These are phyloP conservation scores for Etheostoma spectabile DNA, from an alignment of 2,113 vertebrate species.

Conservation along the genomic window DNA sequence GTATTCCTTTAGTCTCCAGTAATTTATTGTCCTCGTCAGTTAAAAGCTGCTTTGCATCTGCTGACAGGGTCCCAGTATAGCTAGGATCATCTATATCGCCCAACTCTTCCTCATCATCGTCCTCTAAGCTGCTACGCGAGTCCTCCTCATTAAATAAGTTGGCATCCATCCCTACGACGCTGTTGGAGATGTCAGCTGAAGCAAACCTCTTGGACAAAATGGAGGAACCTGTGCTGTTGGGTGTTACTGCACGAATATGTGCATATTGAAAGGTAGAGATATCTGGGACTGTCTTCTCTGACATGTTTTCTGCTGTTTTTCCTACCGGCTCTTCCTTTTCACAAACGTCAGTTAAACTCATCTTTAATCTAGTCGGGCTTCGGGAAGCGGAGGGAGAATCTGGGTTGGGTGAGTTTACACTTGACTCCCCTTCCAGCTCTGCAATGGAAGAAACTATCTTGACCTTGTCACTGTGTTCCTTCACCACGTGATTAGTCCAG, in stretches of 20 bases:
- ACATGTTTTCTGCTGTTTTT: conserved; percentile 81
- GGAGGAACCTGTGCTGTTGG: conserved; percentile 89
- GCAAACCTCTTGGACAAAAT: conserved; percentile 93
- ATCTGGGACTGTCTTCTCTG: conserved; percentile 84
- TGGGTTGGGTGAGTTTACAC: conserved; percentile 82
- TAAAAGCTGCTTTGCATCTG: conserved; percentile 92
- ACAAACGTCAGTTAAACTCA: conserved; percentile 81
- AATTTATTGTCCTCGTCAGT: conserved; percentile 95
- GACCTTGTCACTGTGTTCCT: conserved; percentile 96
- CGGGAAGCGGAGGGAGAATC: conserved; percentile 85
- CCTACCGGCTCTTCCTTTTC: conserved; percentile 84
- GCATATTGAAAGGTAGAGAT: conserved; percentile 89
- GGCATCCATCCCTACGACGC: conserved; percentile 87
- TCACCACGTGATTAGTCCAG: conserved; percentile 97
- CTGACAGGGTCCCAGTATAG: conserved; percentile 88
- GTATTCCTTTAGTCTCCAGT: conserved; percentile 97
- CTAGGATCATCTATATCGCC: conserved; percentile 93
- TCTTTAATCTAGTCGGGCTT: conserved; percentile 86
- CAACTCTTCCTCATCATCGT: conserved; percentile 94
- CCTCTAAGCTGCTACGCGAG: conserved; percentile 92
- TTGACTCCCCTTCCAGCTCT: conserved; percentile 86
- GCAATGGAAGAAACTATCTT: conserved; percentile 92
- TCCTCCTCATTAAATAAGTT: conserved; percentile 88
- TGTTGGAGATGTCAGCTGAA: conserved; percentile 88
- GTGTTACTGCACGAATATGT: conserved; percentile 90